Evolutionary conservation across 92 coral and sea anemone genomes (phyloP).

Genomic region (Isaurus tuberculatus): DNA sequence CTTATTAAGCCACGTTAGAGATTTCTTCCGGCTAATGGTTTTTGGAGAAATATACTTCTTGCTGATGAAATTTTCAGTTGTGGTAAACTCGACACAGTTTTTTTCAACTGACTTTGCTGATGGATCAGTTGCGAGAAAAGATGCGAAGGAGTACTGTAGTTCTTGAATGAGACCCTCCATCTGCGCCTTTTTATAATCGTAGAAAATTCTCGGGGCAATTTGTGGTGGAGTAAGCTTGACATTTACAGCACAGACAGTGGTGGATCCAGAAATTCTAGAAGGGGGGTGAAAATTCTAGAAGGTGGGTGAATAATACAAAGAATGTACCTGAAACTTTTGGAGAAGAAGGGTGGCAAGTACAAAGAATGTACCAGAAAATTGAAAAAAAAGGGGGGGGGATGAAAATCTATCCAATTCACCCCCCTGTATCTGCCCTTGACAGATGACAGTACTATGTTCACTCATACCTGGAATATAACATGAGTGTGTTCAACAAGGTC

Average conservation of each 20-base stretch:
- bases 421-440: too few relatives aligned
- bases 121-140: conserved; percentile 3
- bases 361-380: too few relatives aligned
- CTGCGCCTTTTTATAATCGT: conserved; percentile 8
- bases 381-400: too few relatives aligned
- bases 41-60: conserved; percentile 19
- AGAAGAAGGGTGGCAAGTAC: too few relatives aligned
- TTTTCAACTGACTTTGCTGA: neutral
- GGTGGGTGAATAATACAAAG: too few relatives aligned
- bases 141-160: neutral
- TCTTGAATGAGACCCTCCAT: conserved; percentile 16
- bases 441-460: neutral
- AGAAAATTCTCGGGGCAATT: neutral
- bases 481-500: conserved; percentile 4
- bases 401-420: too few relatives aligned
- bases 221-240: conserved; percentile 20
- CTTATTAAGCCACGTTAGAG: neutral
- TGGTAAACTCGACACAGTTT: neutral
- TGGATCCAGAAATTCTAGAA: too few relatives aligned
- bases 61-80: conserved; percentile 7
- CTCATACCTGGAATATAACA: conserved; percentile 26
- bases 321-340: too few relatives aligned
- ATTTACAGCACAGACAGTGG: conserved; percentile 16
- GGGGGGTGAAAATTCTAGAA: too few relatives aligned
- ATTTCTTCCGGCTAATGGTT: conserved; percentile 32